These are phyloP conservation scores for Lepus townsendii DNA, from an alignment of 2,797 vertebrate species.

Conservation along the genomic window DNA sequence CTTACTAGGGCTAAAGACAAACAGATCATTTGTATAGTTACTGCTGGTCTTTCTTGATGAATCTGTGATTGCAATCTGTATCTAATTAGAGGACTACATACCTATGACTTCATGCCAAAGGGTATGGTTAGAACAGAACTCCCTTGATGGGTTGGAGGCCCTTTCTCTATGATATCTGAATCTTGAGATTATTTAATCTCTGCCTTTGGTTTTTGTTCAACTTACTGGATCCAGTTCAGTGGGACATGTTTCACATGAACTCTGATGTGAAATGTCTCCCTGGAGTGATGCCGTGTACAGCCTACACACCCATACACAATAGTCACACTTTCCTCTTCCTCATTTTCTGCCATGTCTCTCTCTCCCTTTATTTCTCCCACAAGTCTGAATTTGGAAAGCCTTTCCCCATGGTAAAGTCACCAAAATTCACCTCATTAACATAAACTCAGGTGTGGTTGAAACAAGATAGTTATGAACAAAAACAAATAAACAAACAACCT, in stretches of 20 bases:
- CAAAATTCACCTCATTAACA: background rate
- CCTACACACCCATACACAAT: background rate
- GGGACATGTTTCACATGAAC: fast-evolving
- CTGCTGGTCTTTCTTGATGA: background rate
- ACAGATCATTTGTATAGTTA: background rate
- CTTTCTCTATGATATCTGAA: background rate
- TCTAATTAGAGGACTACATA: slow-evolving; percentile 11
- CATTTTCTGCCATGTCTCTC: background rate
- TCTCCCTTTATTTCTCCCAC: background rate
- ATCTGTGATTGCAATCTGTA: slow-evolving; percentile 57
- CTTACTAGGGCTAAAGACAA: slow-evolving; percentile 14
- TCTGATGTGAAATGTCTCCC: background rate
- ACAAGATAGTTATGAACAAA: background rate
- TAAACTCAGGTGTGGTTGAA: background rate
- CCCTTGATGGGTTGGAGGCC: background rate
- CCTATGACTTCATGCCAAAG: background rate
- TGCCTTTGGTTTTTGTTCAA: background rate
- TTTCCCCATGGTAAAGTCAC: background rate
- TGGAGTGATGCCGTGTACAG: fast-evolving
- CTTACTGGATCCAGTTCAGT: fast-evolving
- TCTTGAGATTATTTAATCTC: background rate
- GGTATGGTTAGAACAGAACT: background rate
- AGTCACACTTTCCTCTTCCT: background rate
- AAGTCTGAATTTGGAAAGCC: background rate
- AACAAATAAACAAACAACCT: too few relatives aligned